A percentile compares a stretch with the other conserved stretches of the same genome.
Conservation (phyloP, 2,888 invertebrate species). For the Agriopis aurantiaria region DNA sequence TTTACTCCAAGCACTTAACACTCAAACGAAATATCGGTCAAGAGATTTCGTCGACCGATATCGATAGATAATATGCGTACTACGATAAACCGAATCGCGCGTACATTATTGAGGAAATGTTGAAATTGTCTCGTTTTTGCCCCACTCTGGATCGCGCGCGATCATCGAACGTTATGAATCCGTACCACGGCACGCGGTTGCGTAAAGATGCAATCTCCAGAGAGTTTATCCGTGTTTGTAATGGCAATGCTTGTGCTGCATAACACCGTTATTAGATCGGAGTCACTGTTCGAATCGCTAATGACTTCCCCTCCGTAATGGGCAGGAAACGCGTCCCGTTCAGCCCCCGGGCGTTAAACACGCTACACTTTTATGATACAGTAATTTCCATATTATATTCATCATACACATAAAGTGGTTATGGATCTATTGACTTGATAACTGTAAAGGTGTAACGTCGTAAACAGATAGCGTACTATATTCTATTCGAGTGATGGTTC, state of each 20-base stretch:
- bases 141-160: constrained; percentile 37
- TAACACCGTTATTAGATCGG: constrained; percentile 75
- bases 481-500: not conserved
- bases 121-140: constrained; percentile 46
- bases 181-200: constrained; percentile 60
- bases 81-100: constrained; percentile 30
- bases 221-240: constrained; percentile 68
- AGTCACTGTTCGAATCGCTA: constrained; percentile 71
- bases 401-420: constrained; percentile 1
- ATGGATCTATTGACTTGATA: constrained; percentile 17
- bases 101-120: constrained; percentile 44
- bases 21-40: constrained; percentile 31
- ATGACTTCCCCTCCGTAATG: constrained; percentile 76
- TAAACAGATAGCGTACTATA: constrained; percentile 10
- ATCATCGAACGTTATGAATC: constrained; percentile 49
- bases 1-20: constrained; percentile 8
- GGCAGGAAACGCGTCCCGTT: constrained; percentile 72
- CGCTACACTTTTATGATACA: constrained; percentile 39
- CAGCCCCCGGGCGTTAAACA: constrained; percentile 48
- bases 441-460: not conserved
- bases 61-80: constrained; percentile 28
- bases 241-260: constrained; percentile 65
- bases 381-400: constrained; percentile 10
- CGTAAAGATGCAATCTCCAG: constrained; percentile 71
- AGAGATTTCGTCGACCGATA: constrained; percentile 36